Conservation (phyloP, 2,888 invertebrate genomes). For the Orthosia cruda region DNA sequence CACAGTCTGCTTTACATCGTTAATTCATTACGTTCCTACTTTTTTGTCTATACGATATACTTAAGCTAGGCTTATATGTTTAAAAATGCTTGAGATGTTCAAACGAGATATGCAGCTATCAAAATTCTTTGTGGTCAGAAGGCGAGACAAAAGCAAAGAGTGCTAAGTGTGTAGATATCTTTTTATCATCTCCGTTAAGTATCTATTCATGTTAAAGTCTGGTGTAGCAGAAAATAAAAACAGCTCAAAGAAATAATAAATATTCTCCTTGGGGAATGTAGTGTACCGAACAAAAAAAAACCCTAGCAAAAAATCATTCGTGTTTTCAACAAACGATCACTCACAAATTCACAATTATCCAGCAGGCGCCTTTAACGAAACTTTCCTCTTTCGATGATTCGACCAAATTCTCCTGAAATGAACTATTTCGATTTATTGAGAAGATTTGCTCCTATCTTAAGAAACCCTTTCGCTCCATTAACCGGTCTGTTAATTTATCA, state of each 20-base stretch:
- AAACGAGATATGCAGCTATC: not conserved
- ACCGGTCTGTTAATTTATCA: constrained; percentile 26
- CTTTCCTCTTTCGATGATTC: constrained; percentile 6
- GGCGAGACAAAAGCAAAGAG: not conserved
- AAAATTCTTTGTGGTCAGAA: constrained; percentile 5
- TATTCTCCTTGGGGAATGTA: not conserved
- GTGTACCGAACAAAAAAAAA: too few species aligned
- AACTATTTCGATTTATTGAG: constrained; percentile 16
- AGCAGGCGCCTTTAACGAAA: constrained; percentile 31
- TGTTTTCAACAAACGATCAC: constrained; percentile 19
- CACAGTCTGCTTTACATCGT: too few species aligned
- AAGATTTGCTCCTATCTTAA: constrained; percentile 32
- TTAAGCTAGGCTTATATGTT: not conserved
- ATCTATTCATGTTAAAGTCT: not conserved
- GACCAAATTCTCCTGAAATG: not conserved
- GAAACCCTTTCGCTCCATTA: constrained; percentile 33
- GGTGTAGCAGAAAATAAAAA: not conserved
- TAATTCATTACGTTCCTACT: too few species aligned
- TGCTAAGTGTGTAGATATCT: constrained; percentile 4
- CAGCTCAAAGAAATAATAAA: not conserved
- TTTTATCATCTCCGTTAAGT: not conserved
- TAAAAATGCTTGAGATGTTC: not conserved
- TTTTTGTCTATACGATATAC: not conserved
- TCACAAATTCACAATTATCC: constrained; percentile 10
- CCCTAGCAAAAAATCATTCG: constrained; percentile 5